phyloP scores from a whole-genome alignment of 2,797 vertebrate genomes.

The Chelon labrosus region DNA sequence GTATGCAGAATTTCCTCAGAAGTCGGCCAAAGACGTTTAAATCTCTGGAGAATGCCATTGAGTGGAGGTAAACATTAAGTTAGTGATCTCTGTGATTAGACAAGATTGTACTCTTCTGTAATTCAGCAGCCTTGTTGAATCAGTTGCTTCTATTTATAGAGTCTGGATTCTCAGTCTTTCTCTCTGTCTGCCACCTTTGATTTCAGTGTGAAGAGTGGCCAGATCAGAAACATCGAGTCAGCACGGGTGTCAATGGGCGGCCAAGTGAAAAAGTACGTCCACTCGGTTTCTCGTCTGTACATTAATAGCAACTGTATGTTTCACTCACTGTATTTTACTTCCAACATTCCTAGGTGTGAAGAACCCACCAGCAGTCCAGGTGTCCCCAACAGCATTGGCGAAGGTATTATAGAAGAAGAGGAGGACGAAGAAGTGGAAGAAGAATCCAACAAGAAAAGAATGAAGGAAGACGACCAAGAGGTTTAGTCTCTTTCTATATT shows the following conservation, averaged over 20 bases:
- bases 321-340: not conserved
- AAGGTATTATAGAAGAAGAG: constrained; percentile 95
- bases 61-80: constrained; percentile 92
- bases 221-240: constrained; percentile 96
- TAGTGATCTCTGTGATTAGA: not conserved
- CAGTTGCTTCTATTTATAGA: not conserved
- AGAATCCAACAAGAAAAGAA: constrained; percentile 92
- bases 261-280: constrained; percentile 91
- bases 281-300: not conserved
- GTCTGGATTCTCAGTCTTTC: not conserved
- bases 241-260: constrained; percentile 98
- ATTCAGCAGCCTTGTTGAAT: not conserved
- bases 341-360: constrained; percentile 87
- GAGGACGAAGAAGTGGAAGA: constrained; percentile 90
- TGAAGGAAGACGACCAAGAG: constrained; percentile 96
- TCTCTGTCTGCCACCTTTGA: not conserved
- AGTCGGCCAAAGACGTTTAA: constrained; percentile 98
- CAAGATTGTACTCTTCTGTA: not conserved
- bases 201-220: constrained; percentile 96
- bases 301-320: not conserved
- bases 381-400: constrained; percentile 90
- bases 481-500: constrained; percentile 66
- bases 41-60: constrained; percentile 97
- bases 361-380: constrained; percentile 87
- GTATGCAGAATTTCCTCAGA: constrained; percentile 99